Conservation (phyloP, 2,888 invertebrate genomes). For the Drosophila borborema region DNA sequence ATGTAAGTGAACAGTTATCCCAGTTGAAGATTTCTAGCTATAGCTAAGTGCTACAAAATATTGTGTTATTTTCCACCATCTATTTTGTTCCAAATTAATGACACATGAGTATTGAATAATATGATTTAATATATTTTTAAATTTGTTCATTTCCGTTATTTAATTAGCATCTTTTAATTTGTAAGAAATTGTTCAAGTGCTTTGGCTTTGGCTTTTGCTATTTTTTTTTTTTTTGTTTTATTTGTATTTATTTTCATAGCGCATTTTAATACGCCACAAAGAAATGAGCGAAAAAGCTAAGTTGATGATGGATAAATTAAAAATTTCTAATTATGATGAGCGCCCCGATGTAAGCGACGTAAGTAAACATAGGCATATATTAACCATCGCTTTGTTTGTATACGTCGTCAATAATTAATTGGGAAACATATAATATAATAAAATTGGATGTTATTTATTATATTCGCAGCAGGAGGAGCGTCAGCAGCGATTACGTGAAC, state of each 20-base stretch:
- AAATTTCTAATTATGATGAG: constrained; percentile 79
- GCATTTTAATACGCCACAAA: constrained; percentile 85
- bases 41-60: neutral
- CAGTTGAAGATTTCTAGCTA: neutral
- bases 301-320: constrained; percentile 85
- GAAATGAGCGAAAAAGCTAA: constrained; percentile 86
- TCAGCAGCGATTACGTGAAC: constrained; percentile 93
- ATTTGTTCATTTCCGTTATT: constrained; percentile 29
- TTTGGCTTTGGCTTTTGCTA: constrained; percentile 56
- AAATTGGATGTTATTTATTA: neutral
- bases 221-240: constrained; percentile 29
- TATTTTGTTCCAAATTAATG: neutral
- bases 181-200: constrained; percentile 61
- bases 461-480: constrained; percentile 89
- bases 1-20: constrained; percentile 84
- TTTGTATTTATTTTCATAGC: constrained; percentile 78
- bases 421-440: neutral
- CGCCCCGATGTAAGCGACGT: constrained; percentile 81
- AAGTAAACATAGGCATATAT: constrained; percentile 73
- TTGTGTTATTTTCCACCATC: neutral
- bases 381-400: constrained; percentile 18
- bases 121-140: constrained; percentile 1
- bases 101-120: neutral
- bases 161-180: constrained; percentile 31
- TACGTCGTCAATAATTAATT: neutral